phyloP scores from a whole-genome alignment of 2,888 invertebrate genomes.

The Heliconius ismenius region DNA sequence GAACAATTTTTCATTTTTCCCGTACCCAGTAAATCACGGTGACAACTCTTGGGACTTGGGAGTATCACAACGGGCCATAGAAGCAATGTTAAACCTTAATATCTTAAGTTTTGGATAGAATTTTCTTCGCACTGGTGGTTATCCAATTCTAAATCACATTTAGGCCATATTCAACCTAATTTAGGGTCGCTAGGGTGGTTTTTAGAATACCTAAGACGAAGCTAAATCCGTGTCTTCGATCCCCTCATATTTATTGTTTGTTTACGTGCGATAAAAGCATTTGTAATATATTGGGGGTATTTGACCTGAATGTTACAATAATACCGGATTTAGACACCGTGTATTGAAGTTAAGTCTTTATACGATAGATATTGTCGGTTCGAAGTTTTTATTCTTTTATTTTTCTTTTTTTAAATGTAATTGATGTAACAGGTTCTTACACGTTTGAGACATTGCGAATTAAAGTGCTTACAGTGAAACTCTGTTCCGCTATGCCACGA shows the following conservation, averaged over 20 bases:
- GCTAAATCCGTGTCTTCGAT: conserved; percentile 35
- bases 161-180: conserved; percentile 44
- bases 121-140: conserved; percentile 27
- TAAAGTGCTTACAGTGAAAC: too few species aligned
- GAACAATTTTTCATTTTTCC: conserved; percentile 56
- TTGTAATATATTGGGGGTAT: conserved; percentile 48
- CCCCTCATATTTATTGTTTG: conserved; percentile 52
- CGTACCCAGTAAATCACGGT: conserved; percentile 54
- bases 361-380: neutral
- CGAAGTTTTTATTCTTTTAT: neutral
- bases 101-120: conserved; percentile 31
- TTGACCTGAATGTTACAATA: conserved; percentile 28
- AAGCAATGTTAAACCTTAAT: conserved; percentile 42
- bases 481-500: too few species aligned
- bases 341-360: neutral
- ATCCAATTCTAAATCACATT: conserved; percentile 39
- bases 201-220: conserved; percentile 36
- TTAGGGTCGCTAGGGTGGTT: conserved; percentile 38
- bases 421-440: too few species aligned
- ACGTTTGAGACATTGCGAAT: too few species aligned
- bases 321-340: neutral
- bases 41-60: conserved; percentile 50
- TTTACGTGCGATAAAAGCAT: conserved; percentile 53
- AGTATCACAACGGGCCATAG: conserved; percentile 47
- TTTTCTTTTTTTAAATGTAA: too few species aligned